Evolutionary conservation across 2,888 invertebrate genomes (phyloP).

Genomic region (Muscina levida): DNA sequence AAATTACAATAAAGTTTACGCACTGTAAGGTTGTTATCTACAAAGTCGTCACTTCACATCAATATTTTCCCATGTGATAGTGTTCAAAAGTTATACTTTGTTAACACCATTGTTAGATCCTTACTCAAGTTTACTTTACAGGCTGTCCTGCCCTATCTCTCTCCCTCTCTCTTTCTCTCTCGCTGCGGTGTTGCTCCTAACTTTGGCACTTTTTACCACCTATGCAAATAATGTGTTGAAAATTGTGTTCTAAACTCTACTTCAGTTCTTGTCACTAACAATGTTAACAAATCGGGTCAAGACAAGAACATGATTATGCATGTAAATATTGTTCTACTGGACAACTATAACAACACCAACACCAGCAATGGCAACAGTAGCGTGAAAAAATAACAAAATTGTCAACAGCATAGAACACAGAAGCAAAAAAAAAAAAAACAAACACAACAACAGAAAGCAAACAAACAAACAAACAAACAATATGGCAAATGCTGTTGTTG

Average conservation of each 20-base stretch:
- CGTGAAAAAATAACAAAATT: slow-evolving; percentile 28
- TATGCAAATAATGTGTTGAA: slow-evolving; percentile 22
- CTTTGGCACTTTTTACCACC: neutral
- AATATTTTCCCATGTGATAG: neutral
- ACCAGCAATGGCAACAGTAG: neutral
- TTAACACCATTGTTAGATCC: neutral
- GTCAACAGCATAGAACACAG: slow-evolving; percentile 29
- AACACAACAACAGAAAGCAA: too few species aligned
- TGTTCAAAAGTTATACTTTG: neutral
- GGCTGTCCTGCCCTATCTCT: too few species aligned
- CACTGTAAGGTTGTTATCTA: too few species aligned
- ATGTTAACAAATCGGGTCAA: slow-evolving; percentile 52
- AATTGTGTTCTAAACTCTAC: slow-evolving; percentile 26
- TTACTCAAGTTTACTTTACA: too few species aligned
- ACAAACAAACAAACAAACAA: slow-evolving; percentile 59
- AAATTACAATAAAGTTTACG: too few species aligned
- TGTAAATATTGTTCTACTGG: slow-evolving; percentile 32
- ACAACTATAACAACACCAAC: neutral
- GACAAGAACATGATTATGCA: slow-evolving; percentile 44
- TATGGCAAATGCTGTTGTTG: slow-evolving; percentile 54
- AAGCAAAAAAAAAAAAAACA: too few species aligned
- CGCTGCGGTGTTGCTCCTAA: neutral
- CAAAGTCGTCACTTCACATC: too few species aligned
- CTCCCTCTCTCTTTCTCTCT: neutral
- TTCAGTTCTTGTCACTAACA: slow-evolving; percentile 55